A percentile compares a stretch with the other conserved stretches of the same genome.
phyloP scores from a whole-genome alignment of 2,888 invertebrate genomes.

The Spisula subtruncata region DNA sequence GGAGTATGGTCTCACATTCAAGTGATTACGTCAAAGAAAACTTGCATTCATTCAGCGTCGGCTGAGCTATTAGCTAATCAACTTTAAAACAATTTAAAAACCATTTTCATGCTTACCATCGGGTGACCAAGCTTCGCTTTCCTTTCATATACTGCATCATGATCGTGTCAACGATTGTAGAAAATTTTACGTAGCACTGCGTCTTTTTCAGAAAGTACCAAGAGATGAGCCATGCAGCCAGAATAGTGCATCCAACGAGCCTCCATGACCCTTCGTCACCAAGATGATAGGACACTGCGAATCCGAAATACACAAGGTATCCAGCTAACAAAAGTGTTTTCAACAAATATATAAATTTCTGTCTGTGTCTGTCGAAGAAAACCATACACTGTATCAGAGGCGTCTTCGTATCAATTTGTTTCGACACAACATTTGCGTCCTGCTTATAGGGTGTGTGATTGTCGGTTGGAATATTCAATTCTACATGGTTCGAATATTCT shows the following conservation, averaged over 20 bases:
- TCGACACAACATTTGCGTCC: neutral
- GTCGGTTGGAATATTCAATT: neutral
- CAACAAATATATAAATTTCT: neutral
- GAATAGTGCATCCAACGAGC: slow-evolving; percentile 66
- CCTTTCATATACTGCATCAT: neutral
- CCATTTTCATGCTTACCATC: slow-evolving; percentile 57
- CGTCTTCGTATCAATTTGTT: neutral
- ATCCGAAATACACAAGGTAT: slow-evolving; percentile 68
- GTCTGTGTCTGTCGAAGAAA: neutral
- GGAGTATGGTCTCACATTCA: no score
- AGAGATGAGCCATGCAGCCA: slow-evolving; percentile 50
- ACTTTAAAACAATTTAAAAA: no score
- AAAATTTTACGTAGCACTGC: slow-evolving; percentile 5
- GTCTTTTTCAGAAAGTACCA: slow-evolving; percentile 50
- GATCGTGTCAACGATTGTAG: neutral
- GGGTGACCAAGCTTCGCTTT: slow-evolving; percentile 37
- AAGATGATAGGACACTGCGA: slow-evolving; percentile 66
- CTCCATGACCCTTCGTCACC: slow-evolving; percentile 75
- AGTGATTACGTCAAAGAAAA: no score
- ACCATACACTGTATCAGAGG: neutral
- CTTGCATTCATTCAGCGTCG: no score
- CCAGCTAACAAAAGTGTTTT: slow-evolving; percentile 47
- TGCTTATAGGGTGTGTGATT: neutral
- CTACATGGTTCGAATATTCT: neutral
- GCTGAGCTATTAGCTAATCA: no score